phyloP scores from a whole-genome alignment of 2,888 invertebrate species.

The Apantesis nais region DNA sequence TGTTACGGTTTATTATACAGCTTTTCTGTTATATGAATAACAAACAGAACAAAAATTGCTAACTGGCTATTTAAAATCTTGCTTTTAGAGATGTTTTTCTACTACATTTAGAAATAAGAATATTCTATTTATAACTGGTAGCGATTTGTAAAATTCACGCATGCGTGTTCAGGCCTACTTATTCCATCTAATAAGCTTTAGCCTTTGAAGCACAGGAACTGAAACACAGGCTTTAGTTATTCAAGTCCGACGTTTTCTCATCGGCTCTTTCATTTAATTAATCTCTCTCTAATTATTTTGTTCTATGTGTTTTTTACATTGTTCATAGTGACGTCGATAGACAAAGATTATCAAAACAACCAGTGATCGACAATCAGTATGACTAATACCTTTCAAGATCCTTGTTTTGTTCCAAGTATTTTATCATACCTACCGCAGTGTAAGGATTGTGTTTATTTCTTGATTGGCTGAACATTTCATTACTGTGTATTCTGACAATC shows the following conservation, averaged over 20 bases:
- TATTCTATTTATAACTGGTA: background rate
- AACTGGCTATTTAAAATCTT: background rate
- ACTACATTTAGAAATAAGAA: background rate
- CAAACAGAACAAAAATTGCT: background rate
- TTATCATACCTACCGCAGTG: background rate
- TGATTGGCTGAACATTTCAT: background rate
- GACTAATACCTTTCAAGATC: background rate
- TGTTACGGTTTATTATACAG: slow-evolving; percentile 32
- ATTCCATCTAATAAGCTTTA: background rate
- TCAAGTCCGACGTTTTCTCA: background rate
- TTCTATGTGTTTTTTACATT: background rate
- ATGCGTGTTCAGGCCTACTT: background rate
- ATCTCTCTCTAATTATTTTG: background rate
- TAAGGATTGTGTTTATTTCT: background rate
- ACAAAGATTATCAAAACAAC: background rate
- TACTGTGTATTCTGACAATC: background rate
- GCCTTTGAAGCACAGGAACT: background rate
- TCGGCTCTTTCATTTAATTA: background rate
- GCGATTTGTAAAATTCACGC: background rate
- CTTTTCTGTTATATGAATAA: slow-evolving; percentile 3
- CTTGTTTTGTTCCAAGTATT: background rate
- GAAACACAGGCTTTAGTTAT: background rate
- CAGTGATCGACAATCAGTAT: background rate
- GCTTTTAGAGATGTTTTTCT: background rate
- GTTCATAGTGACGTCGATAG: background rate